These are phyloP conservation scores for Colinus virginianus DNA, from an alignment of 2,113 vertebrate genomes.

Conservation along the genomic window DNA sequence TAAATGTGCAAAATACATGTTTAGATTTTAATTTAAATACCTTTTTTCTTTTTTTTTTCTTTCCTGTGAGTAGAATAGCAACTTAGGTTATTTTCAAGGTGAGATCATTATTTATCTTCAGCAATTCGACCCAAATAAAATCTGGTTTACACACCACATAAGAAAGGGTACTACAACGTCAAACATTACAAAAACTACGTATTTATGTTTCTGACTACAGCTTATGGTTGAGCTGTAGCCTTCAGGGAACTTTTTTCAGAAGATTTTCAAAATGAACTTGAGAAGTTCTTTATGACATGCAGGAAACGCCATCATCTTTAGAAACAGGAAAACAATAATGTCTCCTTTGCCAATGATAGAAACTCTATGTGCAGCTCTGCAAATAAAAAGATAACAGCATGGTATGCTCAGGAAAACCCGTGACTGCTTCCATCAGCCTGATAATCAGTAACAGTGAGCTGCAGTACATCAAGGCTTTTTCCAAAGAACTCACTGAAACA, in stretches of 20 bases:
- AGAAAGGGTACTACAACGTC: neutral
- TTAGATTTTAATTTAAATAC: neutral
- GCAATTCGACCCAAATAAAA: slow-evolving; percentile 1
- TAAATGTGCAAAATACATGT: neutral
- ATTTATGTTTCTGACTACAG: neutral
- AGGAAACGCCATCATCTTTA: neutral
- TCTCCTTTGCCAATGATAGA: neutral
- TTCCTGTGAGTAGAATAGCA: neutral
- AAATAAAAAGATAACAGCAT: neutral
- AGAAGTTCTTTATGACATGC: neutral
- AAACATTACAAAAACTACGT: neutral
- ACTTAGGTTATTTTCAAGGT: neutral
- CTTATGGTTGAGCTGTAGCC: neutral
- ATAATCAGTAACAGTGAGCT: neutral
- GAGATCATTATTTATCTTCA: neutral
- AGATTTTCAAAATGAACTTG: neutral
- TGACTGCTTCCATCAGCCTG: neutral
- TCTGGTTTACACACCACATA: neutral
- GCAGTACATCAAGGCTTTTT: neutral
- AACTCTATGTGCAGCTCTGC: neutral
- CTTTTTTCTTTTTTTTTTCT: neutral
- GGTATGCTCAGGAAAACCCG: neutral
- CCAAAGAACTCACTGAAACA: neutral
- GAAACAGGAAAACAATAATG: neutral
- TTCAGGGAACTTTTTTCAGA: neutral